Evolutionary conservation across 2,797 vertebrate genomes (phyloP).

Genomic region (Lemur catta): DNA sequence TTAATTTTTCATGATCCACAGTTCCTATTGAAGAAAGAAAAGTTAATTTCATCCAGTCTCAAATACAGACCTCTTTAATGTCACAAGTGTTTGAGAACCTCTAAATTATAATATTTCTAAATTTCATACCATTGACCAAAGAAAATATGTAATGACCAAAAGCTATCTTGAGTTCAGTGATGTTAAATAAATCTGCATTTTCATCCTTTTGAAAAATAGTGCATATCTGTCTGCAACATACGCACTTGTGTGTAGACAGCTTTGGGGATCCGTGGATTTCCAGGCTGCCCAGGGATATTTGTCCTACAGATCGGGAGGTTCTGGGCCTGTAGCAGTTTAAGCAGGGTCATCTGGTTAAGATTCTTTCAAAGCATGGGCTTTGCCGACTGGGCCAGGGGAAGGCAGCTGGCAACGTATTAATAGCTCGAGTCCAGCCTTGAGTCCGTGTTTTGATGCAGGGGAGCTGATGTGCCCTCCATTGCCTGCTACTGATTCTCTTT

Average conservation of each 20-base stretch:
- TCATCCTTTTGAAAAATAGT: background rate
- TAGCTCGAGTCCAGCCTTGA: background rate
- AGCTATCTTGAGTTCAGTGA: background rate
- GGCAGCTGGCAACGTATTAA: fast-evolving
- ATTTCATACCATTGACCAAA: background rate
- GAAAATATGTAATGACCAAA: slow-evolving; percentile 11
- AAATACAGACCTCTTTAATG: background rate
- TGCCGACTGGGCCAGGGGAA: background rate
- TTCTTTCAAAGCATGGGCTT: background rate
- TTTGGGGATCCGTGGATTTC: background rate
- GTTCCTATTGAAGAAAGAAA: slow-evolving; percentile 43
- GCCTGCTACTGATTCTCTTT: slow-evolving; percentile 59
- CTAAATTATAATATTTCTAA: slow-evolving; percentile 8
- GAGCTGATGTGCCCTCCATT: background rate
- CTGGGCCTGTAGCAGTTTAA: background rate
- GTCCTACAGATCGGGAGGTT: background rate
- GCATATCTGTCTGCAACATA: background rate
- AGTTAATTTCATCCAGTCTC: background rate
- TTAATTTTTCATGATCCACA: slow-evolving; percentile 34
- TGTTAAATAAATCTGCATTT: background rate
- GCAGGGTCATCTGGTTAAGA: background rate
- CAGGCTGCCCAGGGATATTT: background rate
- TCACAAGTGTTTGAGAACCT: slow-evolving; percentile 4
- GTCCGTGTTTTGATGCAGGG: background rate
- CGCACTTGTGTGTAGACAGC: background rate